These are phyloP conservation scores for Stramonita haemastoma DNA, from an alignment of 2,888 invertebrate genomes.

Conservation along the genomic window DNA sequence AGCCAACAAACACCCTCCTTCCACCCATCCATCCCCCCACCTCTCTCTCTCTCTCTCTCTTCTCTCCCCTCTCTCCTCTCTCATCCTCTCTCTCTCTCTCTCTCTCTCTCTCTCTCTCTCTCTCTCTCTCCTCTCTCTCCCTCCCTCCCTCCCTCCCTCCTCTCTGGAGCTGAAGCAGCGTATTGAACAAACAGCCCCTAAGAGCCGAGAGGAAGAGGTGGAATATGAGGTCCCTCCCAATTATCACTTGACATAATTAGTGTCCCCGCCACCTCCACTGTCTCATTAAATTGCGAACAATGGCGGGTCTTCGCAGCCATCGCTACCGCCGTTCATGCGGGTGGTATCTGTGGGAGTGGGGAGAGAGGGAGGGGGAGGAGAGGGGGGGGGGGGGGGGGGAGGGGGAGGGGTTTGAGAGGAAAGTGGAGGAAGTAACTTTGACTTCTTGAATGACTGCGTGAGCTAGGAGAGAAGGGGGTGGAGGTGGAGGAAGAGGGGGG, in stretches of 20 bases:
- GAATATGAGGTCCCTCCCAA: slow-evolving; percentile 33
- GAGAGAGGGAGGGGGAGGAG: background rate
- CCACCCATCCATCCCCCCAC: background rate
- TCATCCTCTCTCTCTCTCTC: too few relatives aligned
- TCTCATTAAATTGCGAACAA: slow-evolving; percentile 41
- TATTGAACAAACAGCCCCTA: background rate
- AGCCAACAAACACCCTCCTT: background rate
- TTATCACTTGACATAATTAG: slow-evolving; percentile 41
- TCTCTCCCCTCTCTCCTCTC: too few relatives aligned
- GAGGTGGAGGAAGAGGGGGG: background rate
- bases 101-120: too few relatives aligned
- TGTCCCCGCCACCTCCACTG: slow-evolving; percentile 31
- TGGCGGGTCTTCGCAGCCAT: background rate
- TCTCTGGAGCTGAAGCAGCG: background rate
- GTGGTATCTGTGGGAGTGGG: background rate
- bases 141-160: too few relatives aligned
- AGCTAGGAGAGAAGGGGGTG: background rate
- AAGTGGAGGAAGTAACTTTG: background rate
- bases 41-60: background rate
- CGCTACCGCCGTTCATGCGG: slow-evolving; percentile 23
- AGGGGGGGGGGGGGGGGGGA: background rate
- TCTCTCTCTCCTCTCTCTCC: too few relatives aligned
- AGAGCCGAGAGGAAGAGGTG: background rate
- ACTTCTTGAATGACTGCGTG: background rate
- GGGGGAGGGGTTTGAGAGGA: background rate